Conservation (phyloP, 2,113 vertebrate species). For the Chamaea fasciata region DNA sequence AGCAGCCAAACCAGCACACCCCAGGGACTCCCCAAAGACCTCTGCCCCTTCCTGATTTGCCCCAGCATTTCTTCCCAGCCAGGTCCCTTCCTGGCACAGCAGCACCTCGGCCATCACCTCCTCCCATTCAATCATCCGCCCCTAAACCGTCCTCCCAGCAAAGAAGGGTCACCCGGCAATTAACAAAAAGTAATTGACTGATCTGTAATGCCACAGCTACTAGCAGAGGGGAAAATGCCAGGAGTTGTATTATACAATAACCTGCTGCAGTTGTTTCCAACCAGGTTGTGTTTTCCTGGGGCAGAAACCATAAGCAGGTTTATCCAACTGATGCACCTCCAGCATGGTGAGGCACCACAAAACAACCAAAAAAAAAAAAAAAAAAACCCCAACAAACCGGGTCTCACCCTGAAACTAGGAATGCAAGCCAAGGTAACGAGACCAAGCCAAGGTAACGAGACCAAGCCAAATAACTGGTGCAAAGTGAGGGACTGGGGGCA, state of each 20-base stretch:
- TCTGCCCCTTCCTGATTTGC: not conserved
- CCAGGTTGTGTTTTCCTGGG: not conserved
- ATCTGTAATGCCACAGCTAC: not conserved
- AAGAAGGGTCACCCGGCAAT: not conserved
- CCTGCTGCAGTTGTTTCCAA: not conserved
- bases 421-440: fast-evolving
- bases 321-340: not conserved
- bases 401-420: not conserved
- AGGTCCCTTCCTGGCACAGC: not conserved
- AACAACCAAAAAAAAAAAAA: not conserved
- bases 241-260: not conserved
- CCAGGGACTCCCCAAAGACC: not conserved
- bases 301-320: not conserved
- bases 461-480: fast-evolving
- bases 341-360: not conserved
- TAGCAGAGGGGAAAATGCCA: not conserved
- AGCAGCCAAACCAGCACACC: not conserved
- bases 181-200: not conserved
- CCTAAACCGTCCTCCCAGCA: not conserved
- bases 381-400: not conserved
- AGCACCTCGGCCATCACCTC: not conserved
- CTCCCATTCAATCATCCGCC: not conserved
- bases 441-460: not conserved
- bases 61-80: not conserved
- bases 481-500: not conserved